Evolutionary conservation across 2,797 vertebrate species (phyloP).

Genomic region (Sebastes vulpes): DNA sequence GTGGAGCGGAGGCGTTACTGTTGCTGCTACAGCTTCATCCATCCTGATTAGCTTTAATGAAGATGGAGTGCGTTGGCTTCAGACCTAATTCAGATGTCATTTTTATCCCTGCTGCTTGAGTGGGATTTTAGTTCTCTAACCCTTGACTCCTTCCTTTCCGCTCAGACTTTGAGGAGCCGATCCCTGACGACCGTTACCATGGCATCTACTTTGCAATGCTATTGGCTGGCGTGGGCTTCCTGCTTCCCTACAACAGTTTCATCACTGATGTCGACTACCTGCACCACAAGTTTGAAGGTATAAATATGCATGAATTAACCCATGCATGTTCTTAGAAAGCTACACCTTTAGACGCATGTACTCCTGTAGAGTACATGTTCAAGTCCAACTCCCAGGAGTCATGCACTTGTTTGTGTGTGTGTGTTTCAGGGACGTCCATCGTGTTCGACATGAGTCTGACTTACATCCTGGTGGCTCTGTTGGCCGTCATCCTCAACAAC

Average conservation of each 20-base stretch:
- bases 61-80: not conserved
- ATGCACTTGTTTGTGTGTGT: not conserved
- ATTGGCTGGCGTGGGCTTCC: slow-evolving; percentile 96
- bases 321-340: not conserved
- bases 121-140: slow-evolving; percentile 27
- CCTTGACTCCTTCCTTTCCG: slow-evolving; percentile 21
- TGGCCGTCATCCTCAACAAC: slow-evolving; percentile 95
- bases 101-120: not conserved
- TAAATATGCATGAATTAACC: not conserved
- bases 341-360: not conserved
- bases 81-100: slow-evolving; percentile 12
- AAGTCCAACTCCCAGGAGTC: not conserved
- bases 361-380: not conserved
- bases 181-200: slow-evolving; percentile 94
- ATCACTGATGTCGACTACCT: slow-evolving; percentile 98
- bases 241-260: slow-evolving; percentile 98
- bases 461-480: slow-evolving; percentile 94
- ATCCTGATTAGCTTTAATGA: slow-evolving; percentile 35
- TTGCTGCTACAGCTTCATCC: slow-evolving; percentile 11
- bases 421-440: slow-evolving; percentile 91
- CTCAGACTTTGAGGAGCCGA: slow-evolving; percentile 87
- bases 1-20: not conserved
- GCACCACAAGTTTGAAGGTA: slow-evolving; percentile 96
- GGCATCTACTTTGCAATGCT: slow-evolving; percentile 98
- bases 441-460: slow-evolving; percentile 99